Conservation (phyloP, 2,888 invertebrate genomes). For the Lithophane ornitopus region DNA sequence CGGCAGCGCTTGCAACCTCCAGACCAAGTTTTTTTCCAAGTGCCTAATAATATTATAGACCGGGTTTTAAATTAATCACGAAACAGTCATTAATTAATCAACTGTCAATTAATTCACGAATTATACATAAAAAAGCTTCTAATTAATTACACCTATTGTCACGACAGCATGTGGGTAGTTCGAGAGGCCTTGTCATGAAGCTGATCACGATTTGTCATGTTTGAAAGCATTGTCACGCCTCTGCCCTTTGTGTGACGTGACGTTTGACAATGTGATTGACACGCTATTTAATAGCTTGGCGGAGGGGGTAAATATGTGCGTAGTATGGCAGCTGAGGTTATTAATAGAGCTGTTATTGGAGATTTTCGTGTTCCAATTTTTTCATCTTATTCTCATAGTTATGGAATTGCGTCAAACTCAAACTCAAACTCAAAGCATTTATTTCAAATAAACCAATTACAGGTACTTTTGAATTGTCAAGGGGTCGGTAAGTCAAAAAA, state of each 20-base stretch:
- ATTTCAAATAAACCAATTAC: too few species aligned
- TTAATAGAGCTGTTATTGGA: not conserved
- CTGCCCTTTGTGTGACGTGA: conserved; percentile 56
- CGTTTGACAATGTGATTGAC: conserved; percentile 63
- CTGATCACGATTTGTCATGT: conserved; percentile 67
- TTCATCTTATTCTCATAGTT: not conserved
- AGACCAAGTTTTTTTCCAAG: not conserved
- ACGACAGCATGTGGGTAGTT: conserved; percentile 57
- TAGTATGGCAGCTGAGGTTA: not conserved
- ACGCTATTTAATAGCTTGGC: conserved; percentile 46
- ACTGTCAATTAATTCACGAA: conserved; percentile 46
- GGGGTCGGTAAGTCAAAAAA: too few species aligned
- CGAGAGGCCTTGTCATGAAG: conserved; percentile 57
- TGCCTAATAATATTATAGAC: not conserved
- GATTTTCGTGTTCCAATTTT: not conserved
- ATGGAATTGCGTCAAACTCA: too few species aligned
- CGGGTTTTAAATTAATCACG: conserved; percentile 11
- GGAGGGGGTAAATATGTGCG: conserved; percentile 22
- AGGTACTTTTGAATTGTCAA: too few species aligned
- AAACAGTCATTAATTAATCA: conserved; percentile 14
- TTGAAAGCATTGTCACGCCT: conserved; percentile 62
- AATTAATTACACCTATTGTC: conserved; percentile 51
- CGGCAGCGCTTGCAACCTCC: not conserved
- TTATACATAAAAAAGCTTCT: conserved; percentile 43
- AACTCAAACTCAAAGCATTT: too few species aligned